phyloP scores from a whole-genome alignment of 53 echinoderm and acorn worm genomes.

The Astropecten irregularis region DNA sequence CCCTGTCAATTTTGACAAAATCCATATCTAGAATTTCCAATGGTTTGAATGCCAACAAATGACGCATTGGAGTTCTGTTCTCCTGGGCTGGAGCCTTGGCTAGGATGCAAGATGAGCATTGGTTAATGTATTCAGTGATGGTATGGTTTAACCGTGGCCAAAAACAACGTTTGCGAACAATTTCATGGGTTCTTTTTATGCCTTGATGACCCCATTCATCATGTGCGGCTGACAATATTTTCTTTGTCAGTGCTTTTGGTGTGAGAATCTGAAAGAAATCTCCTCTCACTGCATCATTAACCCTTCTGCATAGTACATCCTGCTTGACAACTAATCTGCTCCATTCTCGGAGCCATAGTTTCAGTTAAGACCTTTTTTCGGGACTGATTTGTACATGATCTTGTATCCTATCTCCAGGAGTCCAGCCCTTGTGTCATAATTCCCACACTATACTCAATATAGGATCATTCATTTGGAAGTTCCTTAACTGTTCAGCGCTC shows the following conservation, averaged over 20 bases:
- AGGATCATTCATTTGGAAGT: too few species aligned
- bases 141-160: constrained; percentile 57
- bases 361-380: neutral
- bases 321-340: neutral
- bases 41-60: constrained; percentile 26
- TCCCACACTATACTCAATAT: too few species aligned
- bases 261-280: neutral
- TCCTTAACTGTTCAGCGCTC: too few species aligned
- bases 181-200: constrained; percentile 35
- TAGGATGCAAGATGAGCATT: constrained; percentile 52
- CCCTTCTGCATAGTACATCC: neutral
- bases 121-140: constrained; percentile 32
- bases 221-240: constrained; percentile 13
- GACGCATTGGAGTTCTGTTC: constrained; percentile 14
- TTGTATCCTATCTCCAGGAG: too few species aligned
- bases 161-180: constrained; percentile 46
- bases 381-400: too few species aligned
- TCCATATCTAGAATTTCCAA: constrained; percentile 63
- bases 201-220: constrained; percentile 62
- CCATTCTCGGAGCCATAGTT: constrained; percentile 9
- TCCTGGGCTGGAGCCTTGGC: constrained; percentile 42
- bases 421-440: too few species aligned
- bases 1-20: constrained; percentile 57
- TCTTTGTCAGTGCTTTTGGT: neutral
- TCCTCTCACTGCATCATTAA: neutral